Percentiles rank a stretch among this genome's conserved stretches.
These are phyloP conservation scores for Penaeus japonicus DNA, from an alignment of 1,140 invertebrate genomes.

Conservation along the genomic window DNA sequence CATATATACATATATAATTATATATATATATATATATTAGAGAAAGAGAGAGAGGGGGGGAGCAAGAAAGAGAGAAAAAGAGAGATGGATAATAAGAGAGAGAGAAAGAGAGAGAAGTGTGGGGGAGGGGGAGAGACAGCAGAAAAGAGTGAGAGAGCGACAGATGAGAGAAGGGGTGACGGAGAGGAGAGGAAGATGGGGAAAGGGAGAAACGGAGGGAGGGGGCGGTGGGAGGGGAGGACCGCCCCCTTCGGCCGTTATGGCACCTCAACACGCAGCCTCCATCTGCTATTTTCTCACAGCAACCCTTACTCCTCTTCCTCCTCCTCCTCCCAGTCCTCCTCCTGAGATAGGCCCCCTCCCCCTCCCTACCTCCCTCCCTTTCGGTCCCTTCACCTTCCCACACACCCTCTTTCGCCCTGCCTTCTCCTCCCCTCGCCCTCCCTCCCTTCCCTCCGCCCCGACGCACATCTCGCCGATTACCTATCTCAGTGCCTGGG, in stretches of 20 bases:
- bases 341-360: not conserved
- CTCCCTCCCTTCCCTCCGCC: not conserved
- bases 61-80: not conserved
- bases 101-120: not conserved
- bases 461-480: not conserved
- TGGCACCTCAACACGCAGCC: slow-evolving; percentile 37
- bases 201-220: not conserved
- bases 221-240: slow-evolving; percentile 20
- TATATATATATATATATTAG: not conserved
- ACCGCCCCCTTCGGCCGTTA: slow-evolving; percentile 28
- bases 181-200: not conserved
- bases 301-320: not conserved
- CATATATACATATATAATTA: not conserved
- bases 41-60: not conserved
- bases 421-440: not conserved
- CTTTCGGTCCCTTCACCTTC: not conserved
- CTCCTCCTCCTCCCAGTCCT: not conserved
- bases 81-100: not conserved
- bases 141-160: not conserved
- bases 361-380: not conserved
- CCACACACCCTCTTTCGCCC: not conserved
- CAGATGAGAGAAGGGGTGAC: not conserved
- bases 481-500: too few relatives aligned
- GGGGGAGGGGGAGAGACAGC: not conserved
- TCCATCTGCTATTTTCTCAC: slow-evolving; percentile 46